Conservation (phyloP, 2,113 vertebrate genomes). For the Acrocephalus kingi region DNA sequence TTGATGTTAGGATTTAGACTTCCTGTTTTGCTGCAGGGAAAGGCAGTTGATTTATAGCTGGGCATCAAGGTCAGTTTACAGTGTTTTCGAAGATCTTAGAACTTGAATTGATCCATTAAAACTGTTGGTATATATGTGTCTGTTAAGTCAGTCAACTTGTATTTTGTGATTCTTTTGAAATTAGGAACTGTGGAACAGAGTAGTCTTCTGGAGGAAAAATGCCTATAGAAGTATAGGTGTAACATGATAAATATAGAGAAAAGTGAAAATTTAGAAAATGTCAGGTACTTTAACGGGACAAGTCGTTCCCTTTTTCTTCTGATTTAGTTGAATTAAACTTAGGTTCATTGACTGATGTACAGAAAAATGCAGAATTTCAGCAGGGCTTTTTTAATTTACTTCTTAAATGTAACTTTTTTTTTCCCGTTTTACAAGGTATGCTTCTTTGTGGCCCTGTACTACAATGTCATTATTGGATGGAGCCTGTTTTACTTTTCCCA, state of each 20-base stretch:
- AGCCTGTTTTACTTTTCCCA: conserved; percentile 98
- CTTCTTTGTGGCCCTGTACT: conserved; percentile 96
- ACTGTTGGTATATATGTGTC: background rate
- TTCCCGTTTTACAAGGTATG: conserved; percentile 80
- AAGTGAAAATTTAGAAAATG: background rate
- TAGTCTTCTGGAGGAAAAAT: background rate
- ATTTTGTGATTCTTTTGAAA: background rate
- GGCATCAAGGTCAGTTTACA: background rate
- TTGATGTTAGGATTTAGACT: background rate
- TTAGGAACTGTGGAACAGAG: background rate
- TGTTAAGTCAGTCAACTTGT: background rate
- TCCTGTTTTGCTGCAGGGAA: background rate
- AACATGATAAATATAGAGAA: background rate
- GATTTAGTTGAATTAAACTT: background rate
- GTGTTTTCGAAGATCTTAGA: background rate
- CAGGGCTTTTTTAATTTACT: background rate
- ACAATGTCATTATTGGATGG: conserved; percentile 99
- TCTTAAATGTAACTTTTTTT: background rate
- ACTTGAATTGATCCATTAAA: background rate
- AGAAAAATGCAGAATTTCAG: background rate
- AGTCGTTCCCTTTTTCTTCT: background rate
- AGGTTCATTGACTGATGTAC: background rate
- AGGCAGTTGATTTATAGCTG: background rate
- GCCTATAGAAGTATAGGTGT: background rate
- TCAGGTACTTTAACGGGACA: background rate